Percentiles rank a stretch among this genome's conserved stretches.
Evolutionary conservation across 2,113 vertebrate species (phyloP).

Genomic region (Heliornis fulica): DNA sequence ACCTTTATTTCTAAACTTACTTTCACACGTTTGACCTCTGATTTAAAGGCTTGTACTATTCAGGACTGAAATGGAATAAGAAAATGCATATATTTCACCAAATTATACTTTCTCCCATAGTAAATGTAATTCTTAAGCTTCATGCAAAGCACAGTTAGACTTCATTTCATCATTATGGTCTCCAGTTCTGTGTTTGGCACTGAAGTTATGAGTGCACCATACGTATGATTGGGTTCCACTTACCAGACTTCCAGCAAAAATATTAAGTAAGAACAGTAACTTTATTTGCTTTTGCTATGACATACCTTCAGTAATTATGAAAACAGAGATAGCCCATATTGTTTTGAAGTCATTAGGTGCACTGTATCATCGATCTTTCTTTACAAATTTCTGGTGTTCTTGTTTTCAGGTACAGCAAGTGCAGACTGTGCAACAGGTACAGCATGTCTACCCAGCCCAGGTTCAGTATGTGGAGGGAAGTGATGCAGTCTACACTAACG

Average conservation of each 20-base stretch:
- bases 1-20: not conserved
- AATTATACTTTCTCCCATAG: not conserved
- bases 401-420: constrained; percentile 81
- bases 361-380: not conserved
- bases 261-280: not conserved
- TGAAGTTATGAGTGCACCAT: not conserved
- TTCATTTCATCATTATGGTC: not conserved
- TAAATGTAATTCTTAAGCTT: not conserved
- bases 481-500: constrained; percentile 84
- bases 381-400: not conserved
- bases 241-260: not conserved
- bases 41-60: not conserved
- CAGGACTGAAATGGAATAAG: not conserved
- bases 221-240: not conserved
- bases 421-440: constrained; percentile 82
- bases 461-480: constrained; percentile 86
- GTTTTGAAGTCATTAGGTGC: not conserved
- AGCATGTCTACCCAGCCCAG: constrained; percentile 84
- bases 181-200: not conserved
- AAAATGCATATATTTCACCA: not conserved
- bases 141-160: not conserved
- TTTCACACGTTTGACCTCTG: not conserved
- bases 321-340: not conserved
- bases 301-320: not conserved
- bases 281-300: not conserved